Base-by-base conservation (phyloP, 1,140 invertebrate genomes). In the Drosophila teissieri region DNA sequence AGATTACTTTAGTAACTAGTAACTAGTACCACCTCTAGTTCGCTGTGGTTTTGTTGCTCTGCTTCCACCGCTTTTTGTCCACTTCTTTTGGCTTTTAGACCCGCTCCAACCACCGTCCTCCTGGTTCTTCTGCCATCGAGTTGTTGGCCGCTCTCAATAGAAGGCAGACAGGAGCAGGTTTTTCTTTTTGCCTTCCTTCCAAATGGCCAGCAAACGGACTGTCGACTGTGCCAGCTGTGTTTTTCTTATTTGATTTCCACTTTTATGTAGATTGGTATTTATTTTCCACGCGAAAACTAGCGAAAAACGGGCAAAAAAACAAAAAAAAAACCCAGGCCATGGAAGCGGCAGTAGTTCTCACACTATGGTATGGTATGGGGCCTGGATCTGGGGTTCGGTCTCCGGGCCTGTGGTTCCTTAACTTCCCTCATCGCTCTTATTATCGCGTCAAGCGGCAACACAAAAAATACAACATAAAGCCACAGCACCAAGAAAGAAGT, bases 211-310 rank as follows among this genome's bases (percentile, higher is more conserved):
- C 56, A 53, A 76, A 76, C 73, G 49, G 63, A 77, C 73, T 65
- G 52, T 51, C 60, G 80, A 69, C 67, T 81, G 12, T 62, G 48
- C 48, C 24, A 37, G 49, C 60, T 55, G 40, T 75, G 80, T 89
- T 89, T 88, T 83, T 88, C 64, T 77, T 88, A 89, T 89, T 88
- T 83, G 79, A 80, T 83, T 83, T 89, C 83, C 80, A 89, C 83
- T 88, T 88, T 88, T 88, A 88, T 88, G 83, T 89, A 88, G 84
- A 88, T 88, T 88, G 80, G 84, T 88, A 88, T 88, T 88, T 88
- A 89, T 88, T 89, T 88, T 89, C 84, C 76, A 73, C 84, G 84
- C 84, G 82, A 81, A 86, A 85, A 77, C 68, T 54, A 62, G 55
- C 60, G 80, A 78, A 78, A 78, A 77, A 24, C 46, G 46, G 65